phyloP scores from a whole-genome alignment of 2,797 vertebrate genomes.

The Serranus cabrilla region DNA sequence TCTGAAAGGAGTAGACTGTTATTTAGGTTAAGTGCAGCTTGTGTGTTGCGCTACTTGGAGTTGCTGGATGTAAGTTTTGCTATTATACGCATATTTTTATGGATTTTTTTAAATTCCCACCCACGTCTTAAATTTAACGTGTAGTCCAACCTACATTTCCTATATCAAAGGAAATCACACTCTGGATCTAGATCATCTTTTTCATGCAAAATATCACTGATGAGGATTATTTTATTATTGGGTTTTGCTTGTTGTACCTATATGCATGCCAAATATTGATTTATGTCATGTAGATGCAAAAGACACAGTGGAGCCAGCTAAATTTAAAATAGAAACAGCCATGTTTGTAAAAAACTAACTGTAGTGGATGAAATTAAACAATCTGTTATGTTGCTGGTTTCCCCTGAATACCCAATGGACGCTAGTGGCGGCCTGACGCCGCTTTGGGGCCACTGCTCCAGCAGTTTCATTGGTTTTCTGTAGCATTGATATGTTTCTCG shows the following conservation, averaged over 20 bases:
- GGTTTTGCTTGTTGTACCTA: background rate
- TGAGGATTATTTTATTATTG: background rate
- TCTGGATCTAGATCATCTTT: background rate
- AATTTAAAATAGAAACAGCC: background rate
- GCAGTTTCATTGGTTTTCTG: background rate
- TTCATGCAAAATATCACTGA: background rate
- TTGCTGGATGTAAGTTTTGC: slow-evolving; percentile 57
- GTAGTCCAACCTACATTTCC: background rate
- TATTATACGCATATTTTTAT: slow-evolving; percentile 23
- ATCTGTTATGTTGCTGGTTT: background rate
- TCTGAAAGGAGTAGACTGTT: slow-evolving; percentile 23
- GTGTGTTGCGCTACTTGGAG: slow-evolving; percentile 55
- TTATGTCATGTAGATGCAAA: background rate
- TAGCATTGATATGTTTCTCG: background rate
- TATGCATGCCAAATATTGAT: background rate
- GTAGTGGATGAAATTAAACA: background rate
- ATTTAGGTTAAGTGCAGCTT: slow-evolving; percentile 61
- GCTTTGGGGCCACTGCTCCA: background rate
- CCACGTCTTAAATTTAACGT: slow-evolving; percentile 5
- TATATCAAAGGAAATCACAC: background rate
- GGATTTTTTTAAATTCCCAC: slow-evolving; percentile 19
- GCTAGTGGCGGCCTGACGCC: background rate
- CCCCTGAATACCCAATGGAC: slow-evolving; percentile 1
- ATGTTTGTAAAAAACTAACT: background rate
- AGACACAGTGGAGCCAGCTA: background rate